A percentile compares a stretch with the other conserved stretches of the same genome.
Conservation (phyloP, 1,140 invertebrate genomes). For the Agrilus planipennis region DNA sequence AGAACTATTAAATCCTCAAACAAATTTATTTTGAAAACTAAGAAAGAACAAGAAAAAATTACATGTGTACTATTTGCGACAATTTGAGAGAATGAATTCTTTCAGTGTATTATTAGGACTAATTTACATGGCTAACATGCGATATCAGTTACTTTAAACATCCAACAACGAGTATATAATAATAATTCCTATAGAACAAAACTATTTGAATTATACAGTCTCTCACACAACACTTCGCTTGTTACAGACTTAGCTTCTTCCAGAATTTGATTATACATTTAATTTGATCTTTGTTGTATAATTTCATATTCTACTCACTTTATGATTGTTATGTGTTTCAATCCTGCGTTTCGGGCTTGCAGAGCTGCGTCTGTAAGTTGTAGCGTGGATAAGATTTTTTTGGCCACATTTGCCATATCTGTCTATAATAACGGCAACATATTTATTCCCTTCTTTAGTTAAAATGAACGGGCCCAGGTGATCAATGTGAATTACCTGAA, state of each 20-base stretch:
- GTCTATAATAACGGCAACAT: conserved; percentile 18
- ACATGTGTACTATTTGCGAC: too few species aligned
- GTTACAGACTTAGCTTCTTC: conserved; percentile 17
- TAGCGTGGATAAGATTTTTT: conserved; percentile 15
- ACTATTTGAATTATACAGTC: too few species aligned
- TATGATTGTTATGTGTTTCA: conserved; percentile 16
- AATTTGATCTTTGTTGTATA: conserved; percentile 1
- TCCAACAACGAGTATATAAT: too few species aligned
- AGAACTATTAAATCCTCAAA: too few species aligned
- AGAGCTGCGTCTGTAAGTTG: conserved; percentile 17
- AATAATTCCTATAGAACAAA: too few species aligned
- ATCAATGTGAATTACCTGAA: conserved; percentile 8
- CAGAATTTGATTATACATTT: conserved; percentile 11
- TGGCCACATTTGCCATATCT: conserved; percentile 24
- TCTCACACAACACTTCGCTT: too few species aligned
- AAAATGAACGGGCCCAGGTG: conserved; percentile 15
- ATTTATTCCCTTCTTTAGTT: conserved; percentile 13
- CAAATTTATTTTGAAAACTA: too few species aligned
- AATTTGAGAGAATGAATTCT: too few species aligned
- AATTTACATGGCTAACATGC: too few species aligned
- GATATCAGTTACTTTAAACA: too few species aligned
- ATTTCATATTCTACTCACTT: conserved; percentile 9
- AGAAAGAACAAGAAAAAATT: too few species aligned
- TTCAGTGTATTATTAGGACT: too few species aligned
- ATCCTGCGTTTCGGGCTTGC: conserved; percentile 13